Conservation (phyloP, 2,113 vertebrate genomes). For the Ellobius talpinus region DNA sequence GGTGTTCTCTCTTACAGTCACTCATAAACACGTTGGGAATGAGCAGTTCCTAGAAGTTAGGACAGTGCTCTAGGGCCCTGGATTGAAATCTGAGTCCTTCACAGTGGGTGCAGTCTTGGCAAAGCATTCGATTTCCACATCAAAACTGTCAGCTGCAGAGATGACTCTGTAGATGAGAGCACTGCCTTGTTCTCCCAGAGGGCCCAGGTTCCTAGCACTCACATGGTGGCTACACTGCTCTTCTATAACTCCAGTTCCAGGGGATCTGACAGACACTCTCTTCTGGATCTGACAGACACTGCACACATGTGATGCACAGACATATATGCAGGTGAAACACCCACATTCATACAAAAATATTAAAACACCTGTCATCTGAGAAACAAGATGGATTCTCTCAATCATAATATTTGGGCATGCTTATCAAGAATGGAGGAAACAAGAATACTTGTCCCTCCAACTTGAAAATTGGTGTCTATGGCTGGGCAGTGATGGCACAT, state of each 20-base stretch:
- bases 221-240: neutral
- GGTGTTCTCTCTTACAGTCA: slow-evolving; percentile 1
- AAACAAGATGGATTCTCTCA: neutral
- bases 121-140: slow-evolving; percentile 9
- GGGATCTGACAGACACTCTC: neutral
- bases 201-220: no score
- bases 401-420: neutral
- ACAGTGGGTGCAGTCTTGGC: neutral
- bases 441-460: slow-evolving; percentile 26
- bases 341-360: neutral
- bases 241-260: neutral
- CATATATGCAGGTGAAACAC: neutral
- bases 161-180: neutral
- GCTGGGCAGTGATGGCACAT: neutral
- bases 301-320: neutral
- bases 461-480: neutral
- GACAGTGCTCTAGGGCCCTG: neutral
- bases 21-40: slow-evolving; percentile 11
- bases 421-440: slow-evolving; percentile 24
- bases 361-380: neutral
- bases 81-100: slow-evolving; percentile 33
- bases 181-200: neutral
- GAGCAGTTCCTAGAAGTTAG: neutral
- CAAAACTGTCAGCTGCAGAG: slow-evolving; percentile 4
- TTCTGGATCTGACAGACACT: neutral